These are phyloP conservation scores for Dorcus parallelipipedus DNA, from an alignment of 2,888 invertebrate species.

Conservation along the genomic window DNA sequence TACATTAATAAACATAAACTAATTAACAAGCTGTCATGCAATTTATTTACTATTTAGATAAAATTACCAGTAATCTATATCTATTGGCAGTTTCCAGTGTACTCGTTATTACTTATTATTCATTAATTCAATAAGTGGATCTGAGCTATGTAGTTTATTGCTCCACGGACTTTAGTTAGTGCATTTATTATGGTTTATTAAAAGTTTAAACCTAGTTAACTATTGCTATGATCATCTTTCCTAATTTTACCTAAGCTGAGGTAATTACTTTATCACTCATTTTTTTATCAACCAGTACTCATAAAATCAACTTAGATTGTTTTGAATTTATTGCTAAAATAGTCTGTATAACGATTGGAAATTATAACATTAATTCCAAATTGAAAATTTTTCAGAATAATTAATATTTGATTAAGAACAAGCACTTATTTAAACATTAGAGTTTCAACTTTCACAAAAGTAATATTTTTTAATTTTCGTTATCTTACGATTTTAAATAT, in stretches of 20 bases:
- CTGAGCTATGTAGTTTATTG: not conserved
- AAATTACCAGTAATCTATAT: slow-evolving; percentile 12
- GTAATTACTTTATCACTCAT: slow-evolving; percentile 20
- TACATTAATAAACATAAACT: not conserved
- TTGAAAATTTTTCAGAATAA: no score
- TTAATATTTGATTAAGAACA: no score
- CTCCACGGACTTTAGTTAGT: not conserved
- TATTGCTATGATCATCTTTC: not conserved
- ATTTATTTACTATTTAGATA: slow-evolving; percentile 4
- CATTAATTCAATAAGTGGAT: not conserved
- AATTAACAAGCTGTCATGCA: slow-evolving; percentile 3
- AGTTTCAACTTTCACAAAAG: no score
- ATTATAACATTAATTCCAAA: no score
- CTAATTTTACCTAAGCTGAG: slow-evolving; percentile 17
- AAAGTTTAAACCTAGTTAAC: not conserved
- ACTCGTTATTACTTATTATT: slow-evolving; percentile 8
- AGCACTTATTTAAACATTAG: no score
- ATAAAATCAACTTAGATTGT: not conserved
- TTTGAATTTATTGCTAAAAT: not conserved
- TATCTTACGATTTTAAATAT: no score
- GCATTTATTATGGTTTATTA: not conserved
- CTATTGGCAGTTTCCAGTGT: slow-evolving; percentile 25
- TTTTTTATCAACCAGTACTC: slow-evolving; percentile 8
- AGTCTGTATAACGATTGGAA: no score
- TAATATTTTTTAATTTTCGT: no score